phyloP scores from a whole-genome alignment of 2,888 invertebrate species.

The Zygaena filipendulae region DNA sequence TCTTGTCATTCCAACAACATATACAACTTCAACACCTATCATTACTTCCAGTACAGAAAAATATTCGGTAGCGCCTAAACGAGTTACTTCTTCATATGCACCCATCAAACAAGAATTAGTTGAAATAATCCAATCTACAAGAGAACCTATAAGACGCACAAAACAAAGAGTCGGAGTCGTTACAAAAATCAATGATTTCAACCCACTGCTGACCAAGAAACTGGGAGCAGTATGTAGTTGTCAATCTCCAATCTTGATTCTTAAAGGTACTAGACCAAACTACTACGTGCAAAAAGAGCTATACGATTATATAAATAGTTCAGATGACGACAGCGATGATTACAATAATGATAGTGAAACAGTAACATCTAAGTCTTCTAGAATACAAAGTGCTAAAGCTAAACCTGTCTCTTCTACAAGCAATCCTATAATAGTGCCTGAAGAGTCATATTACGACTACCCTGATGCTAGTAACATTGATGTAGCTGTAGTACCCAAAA shows the following conservation, averaged over 20 bases:
- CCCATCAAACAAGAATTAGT: conserved; percentile 44
- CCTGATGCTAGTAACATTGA: conserved; percentile 35
- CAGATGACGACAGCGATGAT: conserved; percentile 29
- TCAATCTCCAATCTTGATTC: conserved; percentile 63
- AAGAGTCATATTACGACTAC: conserved; percentile 56
- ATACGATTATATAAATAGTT: conserved; percentile 28
- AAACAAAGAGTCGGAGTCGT: conserved; percentile 69
- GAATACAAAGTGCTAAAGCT: conserved; percentile 23
- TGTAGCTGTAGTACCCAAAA: conserved; percentile 31
- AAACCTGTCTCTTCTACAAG: conserved; percentile 42
- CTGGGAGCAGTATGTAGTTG: conserved; percentile 80
- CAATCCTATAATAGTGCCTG: conserved; percentile 61
- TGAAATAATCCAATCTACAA: conserved; percentile 43
- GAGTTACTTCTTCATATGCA: conserved; percentile 36
- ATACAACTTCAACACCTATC: conserved; percentile 31
- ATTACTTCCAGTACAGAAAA: conserved; percentile 26
- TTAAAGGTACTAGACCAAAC: conserved; percentile 55
- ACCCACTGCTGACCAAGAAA: conserved; percentile 76
- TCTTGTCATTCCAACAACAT: conserved; percentile 40
- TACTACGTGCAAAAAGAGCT: conserved; percentile 29
- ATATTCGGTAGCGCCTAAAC: conserved; percentile 29
- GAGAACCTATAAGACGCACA: conserved; percentile 32
- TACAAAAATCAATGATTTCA: conserved; percentile 77
- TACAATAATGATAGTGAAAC: no score
- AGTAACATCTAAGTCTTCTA: no score